A percentile compares a stretch with the other conserved stretches of the same genome.
These are phyloP conservation scores for Columba livia DNA, from an alignment of 2,113 vertebrate genomes.

Conservation along the genomic window DNA sequence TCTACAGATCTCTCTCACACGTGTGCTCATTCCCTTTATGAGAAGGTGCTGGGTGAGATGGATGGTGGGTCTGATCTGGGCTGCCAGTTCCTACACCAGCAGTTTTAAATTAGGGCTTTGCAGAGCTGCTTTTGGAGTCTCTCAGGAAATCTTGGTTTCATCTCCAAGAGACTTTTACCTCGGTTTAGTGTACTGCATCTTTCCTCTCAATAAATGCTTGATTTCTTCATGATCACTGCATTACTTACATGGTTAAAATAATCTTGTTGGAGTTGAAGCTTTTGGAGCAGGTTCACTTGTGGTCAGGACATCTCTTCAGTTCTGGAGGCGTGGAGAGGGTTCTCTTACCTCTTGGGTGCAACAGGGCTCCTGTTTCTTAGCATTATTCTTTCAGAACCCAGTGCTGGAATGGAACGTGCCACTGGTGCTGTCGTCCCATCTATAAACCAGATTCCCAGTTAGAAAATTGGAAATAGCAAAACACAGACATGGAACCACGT, in stretches of 20 bases:
- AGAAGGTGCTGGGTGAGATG: neutral
- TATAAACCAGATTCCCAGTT: neutral
- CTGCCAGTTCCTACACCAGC: neutral
- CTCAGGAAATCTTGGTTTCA: neutral
- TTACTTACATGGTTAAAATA: neutral
- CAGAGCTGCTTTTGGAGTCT: neutral
- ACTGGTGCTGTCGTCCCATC: neutral
- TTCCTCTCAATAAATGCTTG: neutral
- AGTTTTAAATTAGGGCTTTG: neutral
- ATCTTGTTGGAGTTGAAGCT: neutral
- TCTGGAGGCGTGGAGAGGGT: neutral
- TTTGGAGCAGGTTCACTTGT: neutral
- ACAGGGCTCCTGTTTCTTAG: neutral
- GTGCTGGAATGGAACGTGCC: neutral
- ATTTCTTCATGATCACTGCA: neutral
- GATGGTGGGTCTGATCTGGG: neutral
- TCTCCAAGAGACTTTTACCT: neutral
- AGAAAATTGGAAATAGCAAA: neutral
- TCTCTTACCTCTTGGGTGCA: neutral
- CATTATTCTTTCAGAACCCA: neutral
- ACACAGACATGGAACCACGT: neutral
- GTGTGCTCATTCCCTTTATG: neutral
- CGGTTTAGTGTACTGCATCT: rapidly evolving
- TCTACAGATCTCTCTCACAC: neutral
- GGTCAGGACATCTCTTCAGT: neutral